Evolutionary conservation across 2,888 invertebrate species (phyloP).

Genomic region (Cantharis lateralis): DNA sequence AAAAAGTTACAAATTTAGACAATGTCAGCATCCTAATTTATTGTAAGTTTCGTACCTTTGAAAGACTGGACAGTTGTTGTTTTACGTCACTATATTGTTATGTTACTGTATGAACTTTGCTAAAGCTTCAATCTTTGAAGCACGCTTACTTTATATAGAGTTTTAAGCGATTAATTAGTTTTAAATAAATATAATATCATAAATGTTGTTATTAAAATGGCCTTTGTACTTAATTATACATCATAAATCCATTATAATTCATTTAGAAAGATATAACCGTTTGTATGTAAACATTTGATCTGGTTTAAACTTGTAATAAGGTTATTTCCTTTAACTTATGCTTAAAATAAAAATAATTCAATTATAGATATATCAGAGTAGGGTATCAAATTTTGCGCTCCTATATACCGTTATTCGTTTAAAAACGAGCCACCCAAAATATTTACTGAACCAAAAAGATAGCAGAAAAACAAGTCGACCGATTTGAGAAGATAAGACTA

Average conservation of each 20-base stretch:
- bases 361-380: not conserved
- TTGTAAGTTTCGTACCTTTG: not conserved
- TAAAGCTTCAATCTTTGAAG: not conserved
- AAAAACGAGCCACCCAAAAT: too few species aligned
- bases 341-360: not conserved
- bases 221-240: not conserved
- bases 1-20: not conserved
- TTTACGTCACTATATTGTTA: not conserved
- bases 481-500: too few species aligned
- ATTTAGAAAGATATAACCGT: not conserved
- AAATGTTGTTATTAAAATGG: not conserved
- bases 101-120: not conserved
- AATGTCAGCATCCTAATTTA: not conserved
- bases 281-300: conserved; percentile 1
- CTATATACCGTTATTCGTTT: too few species aligned
- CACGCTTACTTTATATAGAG: not conserved
- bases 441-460: too few species aligned
- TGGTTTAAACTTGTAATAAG: not conserved
- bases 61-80: not conserved
- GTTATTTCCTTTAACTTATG: not conserved
- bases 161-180: not conserved
- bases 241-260: not conserved
- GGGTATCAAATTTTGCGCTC: too few species aligned
- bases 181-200: not conserved
- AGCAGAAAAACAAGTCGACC: too few species aligned